These are phyloP conservation scores for Vicugna pacos DNA, from an alignment of 2,113 vertebrate species.

Conservation along the genomic window DNA sequence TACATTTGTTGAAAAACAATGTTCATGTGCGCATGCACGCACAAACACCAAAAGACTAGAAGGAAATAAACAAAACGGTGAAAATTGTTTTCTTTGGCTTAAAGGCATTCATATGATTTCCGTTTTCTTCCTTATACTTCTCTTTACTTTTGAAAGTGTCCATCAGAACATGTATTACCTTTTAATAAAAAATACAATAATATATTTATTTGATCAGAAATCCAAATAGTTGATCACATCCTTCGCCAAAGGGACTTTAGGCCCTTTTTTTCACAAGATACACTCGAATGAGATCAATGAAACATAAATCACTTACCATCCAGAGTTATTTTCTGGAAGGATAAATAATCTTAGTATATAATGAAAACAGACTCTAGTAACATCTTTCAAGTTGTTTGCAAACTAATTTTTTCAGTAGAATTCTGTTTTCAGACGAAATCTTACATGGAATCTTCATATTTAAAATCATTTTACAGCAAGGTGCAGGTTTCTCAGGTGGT, in stretches of 20 bases:
- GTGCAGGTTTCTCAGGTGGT: neutral
- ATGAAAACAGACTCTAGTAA: neutral
- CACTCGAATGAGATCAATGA: neutral
- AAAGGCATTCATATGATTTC: neutral
- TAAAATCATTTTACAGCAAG: neutral
- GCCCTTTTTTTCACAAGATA: neutral
- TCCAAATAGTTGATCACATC: neutral
- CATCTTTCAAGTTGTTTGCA: neutral
- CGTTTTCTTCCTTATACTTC: neutral
- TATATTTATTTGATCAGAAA: conserved; percentile 27
- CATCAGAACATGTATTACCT: neutral
- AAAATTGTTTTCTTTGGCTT: neutral
- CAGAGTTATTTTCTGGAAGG: neutral
- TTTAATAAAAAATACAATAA: neutral
- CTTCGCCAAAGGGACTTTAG: neutral
- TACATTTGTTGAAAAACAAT: neutral
- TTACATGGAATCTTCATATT: neutral
- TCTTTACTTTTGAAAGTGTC: neutral
- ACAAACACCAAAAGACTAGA: neutral
- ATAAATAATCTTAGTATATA: neutral
- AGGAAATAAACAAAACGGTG: neutral
- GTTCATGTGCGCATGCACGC: rapidly evolving
- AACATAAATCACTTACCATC: neutral
- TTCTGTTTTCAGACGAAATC: neutral
- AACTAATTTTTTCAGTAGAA: neutral